Evolutionary conservation across 2,113 vertebrate species (phyloP).

Genomic region (Amphiprion ocellaris): DNA sequence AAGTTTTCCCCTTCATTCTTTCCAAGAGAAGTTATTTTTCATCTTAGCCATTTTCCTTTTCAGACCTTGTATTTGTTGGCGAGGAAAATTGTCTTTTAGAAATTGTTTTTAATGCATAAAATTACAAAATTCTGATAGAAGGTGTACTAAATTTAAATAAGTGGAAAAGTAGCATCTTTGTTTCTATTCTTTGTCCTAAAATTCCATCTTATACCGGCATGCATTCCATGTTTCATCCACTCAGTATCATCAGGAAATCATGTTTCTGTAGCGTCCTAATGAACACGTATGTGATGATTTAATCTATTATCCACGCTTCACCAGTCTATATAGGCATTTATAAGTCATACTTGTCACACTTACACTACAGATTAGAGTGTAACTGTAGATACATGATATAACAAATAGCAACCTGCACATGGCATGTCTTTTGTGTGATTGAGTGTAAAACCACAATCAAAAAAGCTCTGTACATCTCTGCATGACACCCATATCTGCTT

Average conservation of each 20-base stretch:
- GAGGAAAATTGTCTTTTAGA: neutral
- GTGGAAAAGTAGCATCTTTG: no score
- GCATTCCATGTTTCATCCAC: slow-evolving; percentile 10
- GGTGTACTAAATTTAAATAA: no score
- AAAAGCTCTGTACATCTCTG: slow-evolving; percentile 1
- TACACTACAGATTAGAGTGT: neutral
- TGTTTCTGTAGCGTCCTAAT: slow-evolving; percentile 55
- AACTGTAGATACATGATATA: slow-evolving; percentile 3
- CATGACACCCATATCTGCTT: slow-evolving; percentile 40
- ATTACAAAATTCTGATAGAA: no score
- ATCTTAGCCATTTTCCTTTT: neutral
- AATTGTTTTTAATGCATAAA: no score
- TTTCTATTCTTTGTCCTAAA: neutral
- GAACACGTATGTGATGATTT: slow-evolving; percentile 56
- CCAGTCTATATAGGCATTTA: slow-evolving; percentile 39
- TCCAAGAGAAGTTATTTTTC: neutral
- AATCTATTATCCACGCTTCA: slow-evolving; percentile 59
- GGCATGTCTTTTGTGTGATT: neutral
- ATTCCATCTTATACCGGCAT: slow-evolving; percentile 8
- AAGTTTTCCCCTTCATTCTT: neutral
- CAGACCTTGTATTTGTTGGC: neutral
- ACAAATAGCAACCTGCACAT: neutral
- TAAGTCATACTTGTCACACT: slow-evolving; percentile 48
- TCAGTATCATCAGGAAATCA: slow-evolving; percentile 21
- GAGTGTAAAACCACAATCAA: slow-evolving; percentile 1